Base-by-base conservation (phyloP, 2,888 invertebrate genomes). In the Hanleya hanleyi region DNA sequence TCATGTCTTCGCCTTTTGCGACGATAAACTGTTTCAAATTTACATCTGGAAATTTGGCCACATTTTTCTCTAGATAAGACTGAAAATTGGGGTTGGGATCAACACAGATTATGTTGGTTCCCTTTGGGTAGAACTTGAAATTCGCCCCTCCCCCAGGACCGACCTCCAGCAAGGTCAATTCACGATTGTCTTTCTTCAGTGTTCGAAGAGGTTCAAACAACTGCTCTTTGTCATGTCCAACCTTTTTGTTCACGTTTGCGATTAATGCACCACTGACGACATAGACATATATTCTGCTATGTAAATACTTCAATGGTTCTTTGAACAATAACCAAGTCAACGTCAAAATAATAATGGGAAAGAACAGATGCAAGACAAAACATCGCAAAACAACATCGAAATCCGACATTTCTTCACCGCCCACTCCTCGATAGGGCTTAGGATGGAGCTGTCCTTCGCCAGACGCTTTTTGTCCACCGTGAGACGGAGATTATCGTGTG, bases 101-200 rank as follows among this genome's bases (percentile, higher is more conserved):
- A 1, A 89, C 73, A 61, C 84, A 83, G 1, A 80, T 77, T 5
- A 88, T 69, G 41, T 77, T 70, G 15, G 83, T 80, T 15, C 81
- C 81, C 32, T 71, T 18, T 0, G 89, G 88, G 67, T 83, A 84
- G 75, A 76, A 86, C 29, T 77, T 67, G 38, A 88, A 82, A 69
- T 89, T 89, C 29, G 81, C 76, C 0, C 87, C 88, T 5, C 79
- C 67, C 12, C 89, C 89, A 29, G 83, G 80, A 4, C 89, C 89
- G 4, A 89, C 79, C 76, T 89, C 89, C 41, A 89, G 67, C 62
- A 88, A 76, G 0, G 70, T 67, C 32, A 86, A 64, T 22, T 73
- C 70, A 15, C 67, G 26, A 33, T 67, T 29, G 0, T 29, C 36
- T 37, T 64, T 64, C 29, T 32, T 57, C 4, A 32, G 3, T 37